phyloP scores from a whole-genome alignment of 2,113 vertebrate genomes.

The Etheostoma spectabile region DNA sequence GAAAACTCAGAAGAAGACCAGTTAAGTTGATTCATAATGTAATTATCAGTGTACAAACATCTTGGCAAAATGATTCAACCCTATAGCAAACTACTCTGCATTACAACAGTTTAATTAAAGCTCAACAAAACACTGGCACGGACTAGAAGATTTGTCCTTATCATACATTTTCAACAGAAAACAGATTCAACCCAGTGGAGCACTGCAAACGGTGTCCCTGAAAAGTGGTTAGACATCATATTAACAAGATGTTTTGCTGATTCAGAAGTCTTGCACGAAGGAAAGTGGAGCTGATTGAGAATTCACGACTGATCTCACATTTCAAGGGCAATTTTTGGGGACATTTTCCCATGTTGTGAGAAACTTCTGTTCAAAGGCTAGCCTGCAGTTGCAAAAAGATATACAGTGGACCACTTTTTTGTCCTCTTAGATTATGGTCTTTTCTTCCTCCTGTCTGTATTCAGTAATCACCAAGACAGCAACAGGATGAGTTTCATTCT shows the following conservation, averaged over 20 bases:
- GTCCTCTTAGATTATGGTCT: constrained; percentile 38
- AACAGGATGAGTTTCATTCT: constrained; percentile 57
- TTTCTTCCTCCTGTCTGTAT: constrained; percentile 35
- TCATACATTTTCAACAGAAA: constrained; percentile 13
- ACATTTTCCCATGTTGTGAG: constrained; percentile 22
- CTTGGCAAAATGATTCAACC: neutral
- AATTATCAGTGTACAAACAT: neutral
- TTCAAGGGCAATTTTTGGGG: constrained; percentile 49
- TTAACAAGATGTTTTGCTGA: constrained; percentile 49
- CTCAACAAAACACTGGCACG: neutral
- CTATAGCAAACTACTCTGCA: neutral
- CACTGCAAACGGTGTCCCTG: constrained; percentile 35
- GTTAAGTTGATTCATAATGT: constrained; percentile 2
- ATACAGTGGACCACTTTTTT: constrained; percentile 16
- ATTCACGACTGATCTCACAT: constrained; percentile 46
- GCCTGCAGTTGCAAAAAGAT: constrained; percentile 13
- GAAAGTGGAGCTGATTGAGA: constrained; percentile 44
- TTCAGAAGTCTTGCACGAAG: constrained; percentile 34
- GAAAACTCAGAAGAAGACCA: neutral
- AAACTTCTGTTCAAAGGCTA: constrained; percentile 30
- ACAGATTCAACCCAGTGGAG: neutral
- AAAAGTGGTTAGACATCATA: constrained; percentile 46
- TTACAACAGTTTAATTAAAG: constrained; percentile 1
- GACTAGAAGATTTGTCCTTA: constrained; percentile 4
- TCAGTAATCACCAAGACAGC: constrained; percentile 52